These are phyloP conservation scores for Drosophila pallidifrons DNA, from an alignment of 1,140 invertebrate genomes.

Conservation along the genomic window DNA sequence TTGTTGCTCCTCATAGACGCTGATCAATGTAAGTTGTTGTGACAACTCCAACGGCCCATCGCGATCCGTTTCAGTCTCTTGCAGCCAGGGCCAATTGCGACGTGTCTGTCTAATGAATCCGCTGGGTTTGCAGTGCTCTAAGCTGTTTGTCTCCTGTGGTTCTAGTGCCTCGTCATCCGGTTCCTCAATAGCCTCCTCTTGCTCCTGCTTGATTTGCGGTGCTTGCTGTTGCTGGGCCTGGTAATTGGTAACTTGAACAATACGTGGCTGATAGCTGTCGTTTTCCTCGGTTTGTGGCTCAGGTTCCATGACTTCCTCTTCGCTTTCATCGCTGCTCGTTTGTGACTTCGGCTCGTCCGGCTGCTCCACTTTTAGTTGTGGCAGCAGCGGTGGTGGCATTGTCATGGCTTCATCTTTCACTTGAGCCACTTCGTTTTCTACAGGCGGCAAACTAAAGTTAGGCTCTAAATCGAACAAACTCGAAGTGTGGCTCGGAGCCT, in stretches of 20 bases:
- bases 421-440: slow-evolving; percentile 8
- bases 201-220: slow-evolving; percentile 53
- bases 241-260: slow-evolving; percentile 79
- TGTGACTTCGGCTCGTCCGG: not conserved
- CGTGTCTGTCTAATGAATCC: slow-evolving; percentile 65
- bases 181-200: slow-evolving; percentile 45
- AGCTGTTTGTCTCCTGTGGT: not conserved
- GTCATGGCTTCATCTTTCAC: not conserved
- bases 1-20: slow-evolving; percentile 87
- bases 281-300: slow-evolving; percentile 22
- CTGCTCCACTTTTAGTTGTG: not conserved
- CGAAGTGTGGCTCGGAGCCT: slow-evolving; percentile 41
- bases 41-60: not conserved
- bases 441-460: slow-evolving; percentile 49
- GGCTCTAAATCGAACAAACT: slow-evolving; percentile 63
- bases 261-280: slow-evolving; percentile 64
- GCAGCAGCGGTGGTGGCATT: not conserved
- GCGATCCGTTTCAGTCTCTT: slow-evolving; percentile 30
- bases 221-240: slow-evolving; percentile 48
- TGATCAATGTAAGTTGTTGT: slow-evolving; percentile 84
- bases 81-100: slow-evolving; percentile 78
- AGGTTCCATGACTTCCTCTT: slow-evolving; percentile 36
- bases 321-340: slow-evolving; percentile 35
- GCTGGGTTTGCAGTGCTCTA: slow-evolving; percentile 69
- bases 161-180: slow-evolving; percentile 15